Evolutionary conservation across 2,888 invertebrate species (phyloP).

Genomic region (Agriopis aurantiaria): DNA sequence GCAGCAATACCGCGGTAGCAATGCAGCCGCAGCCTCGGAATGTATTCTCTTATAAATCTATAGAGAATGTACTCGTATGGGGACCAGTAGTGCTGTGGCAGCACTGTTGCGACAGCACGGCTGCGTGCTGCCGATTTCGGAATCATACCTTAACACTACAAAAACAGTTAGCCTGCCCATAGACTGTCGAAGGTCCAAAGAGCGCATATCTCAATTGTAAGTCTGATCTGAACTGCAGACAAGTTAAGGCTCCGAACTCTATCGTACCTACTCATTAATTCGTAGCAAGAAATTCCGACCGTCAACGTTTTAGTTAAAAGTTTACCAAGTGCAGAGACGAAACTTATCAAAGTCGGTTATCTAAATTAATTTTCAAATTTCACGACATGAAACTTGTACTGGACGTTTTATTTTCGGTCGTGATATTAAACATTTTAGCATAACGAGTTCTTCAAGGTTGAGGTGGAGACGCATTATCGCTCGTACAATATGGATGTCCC

Average conservation of each 20-base stretch:
- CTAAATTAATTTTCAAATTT: slow-evolving; percentile 54
- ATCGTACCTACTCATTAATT: background rate
- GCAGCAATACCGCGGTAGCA: too few species aligned
- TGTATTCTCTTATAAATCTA: too few species aligned
- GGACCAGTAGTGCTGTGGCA: too few species aligned
- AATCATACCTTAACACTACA: too few species aligned
- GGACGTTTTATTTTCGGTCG: slow-evolving; percentile 68
- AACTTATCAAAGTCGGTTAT: slow-evolving; percentile 31
- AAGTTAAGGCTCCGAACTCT: background rate
- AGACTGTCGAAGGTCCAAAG: too few species aligned
- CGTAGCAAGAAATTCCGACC: background rate
- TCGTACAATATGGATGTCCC: slow-evolving; percentile 61
- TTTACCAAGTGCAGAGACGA: slow-evolving; percentile 4
- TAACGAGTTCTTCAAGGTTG: slow-evolving; percentile 81
- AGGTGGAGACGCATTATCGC: slow-evolving; percentile 59
- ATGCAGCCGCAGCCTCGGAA: too few species aligned
- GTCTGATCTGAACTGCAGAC: background rate
- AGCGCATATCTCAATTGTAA: too few species aligned
- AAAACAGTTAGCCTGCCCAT: too few species aligned
- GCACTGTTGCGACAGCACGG: too few species aligned
- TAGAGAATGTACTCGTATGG: too few species aligned
- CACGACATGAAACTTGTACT: slow-evolving; percentile 52
- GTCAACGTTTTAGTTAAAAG: slow-evolving; percentile 7
- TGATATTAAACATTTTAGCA: slow-evolving; percentile 74
- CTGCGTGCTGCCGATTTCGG: too few species aligned